phyloP scores from a whole-genome alignment of 1,140 invertebrate genomes.

The Sitophilus oryzae region DNA sequence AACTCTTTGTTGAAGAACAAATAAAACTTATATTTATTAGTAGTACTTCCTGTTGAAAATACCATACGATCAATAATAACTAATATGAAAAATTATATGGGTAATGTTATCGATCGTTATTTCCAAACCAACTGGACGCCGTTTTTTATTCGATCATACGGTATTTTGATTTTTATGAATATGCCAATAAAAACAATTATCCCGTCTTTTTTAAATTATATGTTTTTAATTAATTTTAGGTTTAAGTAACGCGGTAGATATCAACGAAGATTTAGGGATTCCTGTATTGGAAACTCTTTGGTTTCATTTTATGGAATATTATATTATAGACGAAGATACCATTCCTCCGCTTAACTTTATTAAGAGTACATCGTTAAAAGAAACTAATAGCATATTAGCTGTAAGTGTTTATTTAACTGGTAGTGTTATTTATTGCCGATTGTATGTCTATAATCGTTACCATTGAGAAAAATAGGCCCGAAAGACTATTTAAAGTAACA shows the following conservation, averaged over 20 bases:
- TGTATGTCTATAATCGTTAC: no score
- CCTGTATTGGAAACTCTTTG: constrained; percentile 47
- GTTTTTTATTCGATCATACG: constrained; percentile 10
- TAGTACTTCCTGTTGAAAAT: no score
- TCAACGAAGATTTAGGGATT: constrained; percentile 46
- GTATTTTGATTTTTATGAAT: constrained; percentile 3
- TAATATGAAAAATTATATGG: no score
- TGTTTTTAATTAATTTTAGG: constrained; percentile 35
- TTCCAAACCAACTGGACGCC: not conserved
- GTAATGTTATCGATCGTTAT: no score
- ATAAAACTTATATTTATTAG: no score
- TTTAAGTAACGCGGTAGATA: constrained; percentile 43
- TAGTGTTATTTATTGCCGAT: no score
- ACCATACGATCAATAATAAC: no score
- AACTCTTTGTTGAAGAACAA: no score
- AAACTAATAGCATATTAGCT: constrained; percentile 41
- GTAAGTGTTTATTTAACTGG: constrained; percentile 20
- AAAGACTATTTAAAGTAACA: constrained; percentile 1
- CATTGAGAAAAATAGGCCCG: not conserved
- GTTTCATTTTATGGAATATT: constrained; percentile 47
- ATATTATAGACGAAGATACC: constrained; percentile 43
- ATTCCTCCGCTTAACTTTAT: constrained; percentile 47
- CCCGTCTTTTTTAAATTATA: constrained; percentile 1
- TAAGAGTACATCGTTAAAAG: constrained; percentile 44
- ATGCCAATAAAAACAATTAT: not conserved